Base-by-base conservation (phyloP, 2,888 invertebrate genomes). In the Agonopterix alstromeriana region DNA sequence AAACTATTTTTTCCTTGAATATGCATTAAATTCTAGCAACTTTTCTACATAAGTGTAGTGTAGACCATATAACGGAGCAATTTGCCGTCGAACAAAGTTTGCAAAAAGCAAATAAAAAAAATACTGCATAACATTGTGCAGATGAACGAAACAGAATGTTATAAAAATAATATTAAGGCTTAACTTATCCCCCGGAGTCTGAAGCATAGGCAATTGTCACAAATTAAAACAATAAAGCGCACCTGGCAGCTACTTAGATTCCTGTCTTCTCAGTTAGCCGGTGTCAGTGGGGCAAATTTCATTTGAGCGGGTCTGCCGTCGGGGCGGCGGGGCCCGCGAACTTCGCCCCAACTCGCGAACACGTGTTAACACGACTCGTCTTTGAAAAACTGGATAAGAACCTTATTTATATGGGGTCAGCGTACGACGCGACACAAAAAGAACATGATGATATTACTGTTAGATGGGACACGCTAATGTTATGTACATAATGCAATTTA, bases 401-500 rank as follows among this genome's bases (percentile, higher is more conserved):
- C 77, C 87, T 83, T 85, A 85, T 87, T 86, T 86, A 80, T 87
- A 85, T 87, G 85, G 80, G 81, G 71, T 81, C 67, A 79, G 78
- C 86, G 86, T 86, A 73, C 77, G 73, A 61, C 61, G 73, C 77
- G 77, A 82, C 83, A 67, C 65, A 82, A 74, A 79, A 79, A 76
- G 78, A 79, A 77, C 81, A 81, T 82, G 81, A 83, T 83, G 71
- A 76, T 80, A 82, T 85, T 85, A 86, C 82, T 68, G 79, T 70
- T 73, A 65, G 70, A 63, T 55, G 67, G 62, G 74, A 69, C 70
- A 61, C 74, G 71, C 73, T 84, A 82, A 84, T 82, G 73, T 73
- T 65, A 77, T 77, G 75, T 77, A 80, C 75, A 75, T 84, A 80
- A 85, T 73, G 72, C 70, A 77, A 76, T 83, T 85, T 85, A 77